Evolutionary conservation across 1,140 invertebrate species (phyloP).

Genomic region (Leptinotarsa lineolata): DNA sequence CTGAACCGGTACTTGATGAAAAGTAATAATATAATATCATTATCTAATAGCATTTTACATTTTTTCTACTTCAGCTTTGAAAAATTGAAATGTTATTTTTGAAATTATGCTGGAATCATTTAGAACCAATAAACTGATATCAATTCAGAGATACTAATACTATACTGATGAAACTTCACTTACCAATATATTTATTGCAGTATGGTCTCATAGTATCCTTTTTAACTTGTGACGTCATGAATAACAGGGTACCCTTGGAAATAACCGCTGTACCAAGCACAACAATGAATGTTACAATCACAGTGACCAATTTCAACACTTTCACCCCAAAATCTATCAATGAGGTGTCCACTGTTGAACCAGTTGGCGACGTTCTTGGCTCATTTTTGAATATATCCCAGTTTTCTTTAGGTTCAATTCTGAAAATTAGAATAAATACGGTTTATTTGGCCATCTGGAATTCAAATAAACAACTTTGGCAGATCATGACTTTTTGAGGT

Average conservation of each 20-base stretch:
- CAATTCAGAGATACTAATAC: background rate
- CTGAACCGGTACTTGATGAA: too few relatives aligned
- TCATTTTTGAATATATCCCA: conserved; percentile 92
- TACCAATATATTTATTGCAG: conserved; percentile 70
- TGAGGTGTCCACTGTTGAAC: conserved; percentile 80
- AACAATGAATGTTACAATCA: conserved; percentile 79
- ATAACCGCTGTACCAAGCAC: conserved; percentile 80
- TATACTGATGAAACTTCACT: background rate
- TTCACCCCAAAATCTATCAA: conserved; percentile 81
- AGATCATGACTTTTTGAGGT: too few relatives aligned
- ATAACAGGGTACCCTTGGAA: conserved; percentile 82
- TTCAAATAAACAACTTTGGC: too few relatives aligned
- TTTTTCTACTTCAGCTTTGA: background rate
- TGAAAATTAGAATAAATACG: background rate
- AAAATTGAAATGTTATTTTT: background rate
- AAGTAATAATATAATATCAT: too few relatives aligned
- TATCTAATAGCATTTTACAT: background rate
- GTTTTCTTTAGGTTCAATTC: background rate
- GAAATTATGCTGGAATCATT: background rate
- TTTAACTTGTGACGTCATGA: conserved; percentile 88
- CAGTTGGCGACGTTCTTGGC: conserved; percentile 80
- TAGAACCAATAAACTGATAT: background rate
- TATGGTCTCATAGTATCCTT: conserved; percentile 73
- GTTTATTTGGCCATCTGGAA: too few relatives aligned
- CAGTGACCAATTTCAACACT: conserved; percentile 80